Evolutionary conservation across 2,888 invertebrate species (phyloP).

Genomic region (Anagyrus pseudococci): DNA sequence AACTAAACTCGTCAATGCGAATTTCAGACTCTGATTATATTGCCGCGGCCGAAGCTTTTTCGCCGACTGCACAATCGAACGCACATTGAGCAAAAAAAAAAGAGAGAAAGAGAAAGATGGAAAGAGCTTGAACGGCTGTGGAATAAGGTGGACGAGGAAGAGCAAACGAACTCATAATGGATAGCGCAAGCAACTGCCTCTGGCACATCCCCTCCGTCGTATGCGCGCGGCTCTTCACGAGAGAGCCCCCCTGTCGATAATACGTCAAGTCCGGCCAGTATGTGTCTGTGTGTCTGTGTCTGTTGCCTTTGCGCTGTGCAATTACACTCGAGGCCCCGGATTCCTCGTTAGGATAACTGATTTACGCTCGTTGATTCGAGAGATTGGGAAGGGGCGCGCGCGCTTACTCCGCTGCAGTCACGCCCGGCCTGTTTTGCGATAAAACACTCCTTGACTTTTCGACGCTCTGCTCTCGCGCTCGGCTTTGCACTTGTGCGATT

Average conservation of each 20-base stretch:
- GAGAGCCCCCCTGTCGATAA: constrained; percentile 14
- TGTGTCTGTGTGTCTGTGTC: constrained; percentile 3
- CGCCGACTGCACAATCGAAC: background rate
- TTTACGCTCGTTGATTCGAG: constrained; percentile 26
- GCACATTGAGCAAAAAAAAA: background rate
- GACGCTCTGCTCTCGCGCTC: too few relatives aligned
- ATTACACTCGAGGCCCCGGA: constrained; percentile 25
- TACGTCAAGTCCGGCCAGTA: constrained; percentile 20
- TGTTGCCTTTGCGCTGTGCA: constrained; percentile 16
- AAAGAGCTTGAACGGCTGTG: too few relatives aligned
- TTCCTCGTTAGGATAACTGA: constrained; percentile 34
- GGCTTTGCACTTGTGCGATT: too few relatives aligned
- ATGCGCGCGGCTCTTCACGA: too few relatives aligned
- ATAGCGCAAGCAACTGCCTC: constrained; percentile 7
- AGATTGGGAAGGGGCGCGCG: background rate
- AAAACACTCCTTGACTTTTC: too few relatives aligned
- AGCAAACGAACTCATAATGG: constrained; percentile 31
- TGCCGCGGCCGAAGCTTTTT: too few relatives aligned
- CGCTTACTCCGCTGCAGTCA: constrained; percentile 1
- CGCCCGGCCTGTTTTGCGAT: too few relatives aligned
- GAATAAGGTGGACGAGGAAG: background rate
- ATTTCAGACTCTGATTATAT: too few relatives aligned
- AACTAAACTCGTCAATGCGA: too few relatives aligned
- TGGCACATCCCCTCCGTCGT: background rate
- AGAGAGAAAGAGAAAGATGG: background rate